Evolutionary conservation across 2,797 vertebrate genomes (phyloP).

Genomic region (Spinibarbus caldwelli): DNA sequence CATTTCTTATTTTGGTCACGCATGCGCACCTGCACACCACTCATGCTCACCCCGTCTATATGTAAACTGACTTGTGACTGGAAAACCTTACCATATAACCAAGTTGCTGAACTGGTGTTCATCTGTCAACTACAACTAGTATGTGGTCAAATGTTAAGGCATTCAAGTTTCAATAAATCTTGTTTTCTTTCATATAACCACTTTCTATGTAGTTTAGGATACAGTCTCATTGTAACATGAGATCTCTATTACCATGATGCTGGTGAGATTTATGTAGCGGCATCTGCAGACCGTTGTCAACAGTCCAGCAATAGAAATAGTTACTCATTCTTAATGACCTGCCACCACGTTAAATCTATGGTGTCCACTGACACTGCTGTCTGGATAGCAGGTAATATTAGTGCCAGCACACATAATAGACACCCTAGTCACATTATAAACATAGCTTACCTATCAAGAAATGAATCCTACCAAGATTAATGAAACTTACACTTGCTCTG

Average conservation of each 20-base stretch:
- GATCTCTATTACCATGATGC: background rate
- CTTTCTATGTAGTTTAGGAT: background rate
- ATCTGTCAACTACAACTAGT: background rate
- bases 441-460: background rate
- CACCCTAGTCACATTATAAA: background rate
- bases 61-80: too few relatives aligned
- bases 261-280: slow-evolving; percentile 48
- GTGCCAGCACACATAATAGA: background rate
- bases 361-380: slow-evolving; percentile 46
- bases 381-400: slow-evolving; percentile 54
- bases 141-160: background rate
- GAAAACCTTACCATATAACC: background rate
- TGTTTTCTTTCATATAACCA: background rate
- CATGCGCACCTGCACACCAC: too few relatives aligned
- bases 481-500: slow-evolving; percentile 91
- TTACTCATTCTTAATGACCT: slow-evolving; percentile 49
- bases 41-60: too few relatives aligned
- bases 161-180: background rate
- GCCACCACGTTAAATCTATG: slow-evolving; percentile 40
- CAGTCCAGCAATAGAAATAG: slow-evolving; percentile 51
- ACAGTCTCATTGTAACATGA: background rate
- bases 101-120: background rate
- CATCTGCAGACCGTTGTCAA: slow-evolving; percentile 31
- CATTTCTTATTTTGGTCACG: too few relatives aligned
- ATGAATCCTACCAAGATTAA: background rate